phyloP scores from a whole-genome alignment of 2,797 vertebrate genomes.

The Zalophus californianus region DNA sequence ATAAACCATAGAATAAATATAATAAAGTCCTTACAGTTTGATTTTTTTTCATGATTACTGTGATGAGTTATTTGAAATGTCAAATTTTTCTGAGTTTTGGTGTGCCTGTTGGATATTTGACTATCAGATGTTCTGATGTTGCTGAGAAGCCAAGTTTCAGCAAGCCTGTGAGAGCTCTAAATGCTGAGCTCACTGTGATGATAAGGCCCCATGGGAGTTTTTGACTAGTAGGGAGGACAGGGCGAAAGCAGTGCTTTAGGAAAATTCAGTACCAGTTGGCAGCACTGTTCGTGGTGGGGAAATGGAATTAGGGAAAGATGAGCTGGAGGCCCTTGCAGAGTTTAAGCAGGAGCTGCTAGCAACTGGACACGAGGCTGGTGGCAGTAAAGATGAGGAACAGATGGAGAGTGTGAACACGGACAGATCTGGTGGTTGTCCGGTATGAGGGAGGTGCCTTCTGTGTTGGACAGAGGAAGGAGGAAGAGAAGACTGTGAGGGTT shows the following conservation, averaged over 20 bases:
- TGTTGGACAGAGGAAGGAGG: neutral
- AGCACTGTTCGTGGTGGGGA: neutral
- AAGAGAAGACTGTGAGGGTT: neutral
- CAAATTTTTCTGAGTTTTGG: neutral
- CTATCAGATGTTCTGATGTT: too few relatives aligned
- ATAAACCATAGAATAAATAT: neutral
- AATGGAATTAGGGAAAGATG: neutral
- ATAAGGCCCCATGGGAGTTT: neutral
- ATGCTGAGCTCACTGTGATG: neutral
- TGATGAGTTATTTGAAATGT: neutral
- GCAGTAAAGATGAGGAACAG: neutral
- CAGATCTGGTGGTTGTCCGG: neutral
- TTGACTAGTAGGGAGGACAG: accelerated
- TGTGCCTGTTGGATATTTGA: neutral
- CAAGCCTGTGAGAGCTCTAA: neutral
- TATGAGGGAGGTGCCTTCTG: neutral
- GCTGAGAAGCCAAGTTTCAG: neutral
- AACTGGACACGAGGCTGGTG: neutral
- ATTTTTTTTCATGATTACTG: too few relatives aligned
- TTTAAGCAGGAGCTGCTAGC: neutral
- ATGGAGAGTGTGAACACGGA: neutral
- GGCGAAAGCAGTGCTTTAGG: neutral
- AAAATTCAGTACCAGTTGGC: neutral
- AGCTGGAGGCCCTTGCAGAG: neutral
- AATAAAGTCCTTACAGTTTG: too few relatives aligned